Base-by-base conservation (phyloP, 2,888 invertebrate genomes). In the Brachylomia viminalis region DNA sequence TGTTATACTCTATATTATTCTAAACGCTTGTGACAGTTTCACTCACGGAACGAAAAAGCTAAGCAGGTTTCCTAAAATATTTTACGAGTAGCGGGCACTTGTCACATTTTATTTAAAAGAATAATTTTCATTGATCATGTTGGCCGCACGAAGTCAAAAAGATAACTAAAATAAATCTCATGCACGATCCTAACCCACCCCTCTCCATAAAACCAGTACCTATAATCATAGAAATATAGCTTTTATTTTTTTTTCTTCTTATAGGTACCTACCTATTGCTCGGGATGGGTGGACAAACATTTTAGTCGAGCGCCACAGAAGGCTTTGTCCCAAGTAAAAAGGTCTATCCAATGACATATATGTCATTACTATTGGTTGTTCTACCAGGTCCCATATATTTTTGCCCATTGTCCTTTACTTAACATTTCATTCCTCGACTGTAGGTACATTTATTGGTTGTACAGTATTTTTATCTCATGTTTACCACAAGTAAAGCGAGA, bases 31-130 rank as follows among this genome's bases (percentile, higher is more conserved):
- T 45, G n/a, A 49, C n/a, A 58, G 8, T 58, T 74, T 13, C 6
- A 7, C 17, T 33, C 23, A 74, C 20, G 11, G 17, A 75, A 74
- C 7, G 74, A 47, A 74, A 72, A 47, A 33, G 33, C 0, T 38
- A 27, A 56, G 11, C n/a, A 47, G 27, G 17, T n/a, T 47, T 38
- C 1, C 3, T 17, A 73, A 17, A 52, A 42, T 7, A 20, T n/a
- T 11, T n/a, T 20, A 5, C 33, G 11, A 33, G 33, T 38, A 15
- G 5, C n/a, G 17, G 1, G 23, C 45, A 45, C n/a, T 33, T 65
- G 70, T n/a, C 13, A 30, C 30, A 7, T 64, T 27, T 42, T 27
- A 17, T 6, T n/a, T 42, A 27, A 62, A 42, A 45, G 0, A 27
- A 45, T 45, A 13, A 42, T 42, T 42, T 42, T 45, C 11, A 42